phyloP scores from a whole-genome alignment of 2,113 vertebrate species.

The Phalacrocorax aristotelis region DNA sequence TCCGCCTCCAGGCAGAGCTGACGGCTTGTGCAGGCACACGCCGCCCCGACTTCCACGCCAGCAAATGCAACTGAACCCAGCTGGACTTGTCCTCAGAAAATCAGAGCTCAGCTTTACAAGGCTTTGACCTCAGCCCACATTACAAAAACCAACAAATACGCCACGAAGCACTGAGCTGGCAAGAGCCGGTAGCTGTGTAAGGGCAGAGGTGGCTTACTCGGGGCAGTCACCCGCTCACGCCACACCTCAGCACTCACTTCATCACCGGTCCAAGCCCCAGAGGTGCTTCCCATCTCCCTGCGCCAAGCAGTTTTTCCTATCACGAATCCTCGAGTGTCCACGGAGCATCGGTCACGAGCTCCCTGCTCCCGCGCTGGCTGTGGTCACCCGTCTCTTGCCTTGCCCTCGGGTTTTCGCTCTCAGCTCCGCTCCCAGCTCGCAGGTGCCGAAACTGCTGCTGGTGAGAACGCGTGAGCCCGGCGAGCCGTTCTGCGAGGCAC shows the following conservation, averaged over 20 bases:
- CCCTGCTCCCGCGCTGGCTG: neutral
- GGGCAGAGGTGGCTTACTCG: neutral
- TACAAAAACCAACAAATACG: neutral
- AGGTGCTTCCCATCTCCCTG: neutral
- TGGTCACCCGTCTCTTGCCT: neutral
- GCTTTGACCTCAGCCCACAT: neutral
- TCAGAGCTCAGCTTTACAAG: neutral
- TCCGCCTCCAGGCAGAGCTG: neutral
- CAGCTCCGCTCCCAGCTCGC: neutral
- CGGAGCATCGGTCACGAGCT: neutral
- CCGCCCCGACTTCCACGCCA: neutral
- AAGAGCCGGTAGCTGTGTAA: fast-evolving
- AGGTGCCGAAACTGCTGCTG: neutral
- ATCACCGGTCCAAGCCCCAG: no score
- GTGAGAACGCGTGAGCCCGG: no score
- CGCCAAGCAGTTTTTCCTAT: neutral
- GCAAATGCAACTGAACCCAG: neutral
- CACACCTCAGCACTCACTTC: neutral
- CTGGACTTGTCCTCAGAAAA: neutral
- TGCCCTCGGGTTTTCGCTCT: neutral
- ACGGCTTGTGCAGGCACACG: neutral
- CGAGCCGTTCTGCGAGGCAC: neutral
- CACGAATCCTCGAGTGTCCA: neutral
- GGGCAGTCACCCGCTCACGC: neutral
- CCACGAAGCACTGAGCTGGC: neutral